Base-by-base conservation (phyloP, 2,888 invertebrate genomes). In the Macrostomum cliftonense region DNA sequence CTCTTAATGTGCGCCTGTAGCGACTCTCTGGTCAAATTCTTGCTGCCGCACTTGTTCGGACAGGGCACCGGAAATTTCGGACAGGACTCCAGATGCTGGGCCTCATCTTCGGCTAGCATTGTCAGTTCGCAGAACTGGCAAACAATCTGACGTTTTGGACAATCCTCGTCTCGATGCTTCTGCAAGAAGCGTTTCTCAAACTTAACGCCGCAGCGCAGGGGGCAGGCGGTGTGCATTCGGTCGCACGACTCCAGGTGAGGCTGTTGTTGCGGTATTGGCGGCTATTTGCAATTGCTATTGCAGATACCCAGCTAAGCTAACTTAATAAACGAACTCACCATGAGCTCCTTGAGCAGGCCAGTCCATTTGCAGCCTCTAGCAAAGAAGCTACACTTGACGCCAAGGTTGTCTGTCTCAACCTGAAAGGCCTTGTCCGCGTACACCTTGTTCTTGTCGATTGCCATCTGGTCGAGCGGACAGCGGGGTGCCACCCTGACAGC, bases 321-420 rank as follows among this genome's bases (percentile, higher is more conserved):
- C n/a, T n/a, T n/a, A n/a, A n/a, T n/a, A n/a, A n/a, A n/a, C n/a
- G 16, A 19, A 45, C 53, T 52, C 55, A 63, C 63, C 47, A 55
- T 51, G 11, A 64, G 53, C 38, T 62, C 61, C 37, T 56, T 58
- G 14, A 68, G 55, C 11, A 46, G 36, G 21, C 67, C 67, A 4
- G 54, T 51, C 71, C 71, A 71, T 17, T 54, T 50, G 54, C 71
- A 71, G 4, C 68, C 67, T 42, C 57, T 55, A 17, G 58, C 53
- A 9, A 7, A 28, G 48, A 52, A 61, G 14, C 61, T 58, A 55
- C 70, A 70, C 46, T 61, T 58, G 12, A 71, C 65, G 1, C 53
- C 54, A 12, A 71, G 58, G n/a, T 54, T 47, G 21, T 67, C 64
- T 13, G 67, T 60, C 40, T 61, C 61, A 43, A 52, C 51, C 53